Conservation (phyloP, 2,888 invertebrate genomes). For the Chrysolina haemoptera region DNA sequence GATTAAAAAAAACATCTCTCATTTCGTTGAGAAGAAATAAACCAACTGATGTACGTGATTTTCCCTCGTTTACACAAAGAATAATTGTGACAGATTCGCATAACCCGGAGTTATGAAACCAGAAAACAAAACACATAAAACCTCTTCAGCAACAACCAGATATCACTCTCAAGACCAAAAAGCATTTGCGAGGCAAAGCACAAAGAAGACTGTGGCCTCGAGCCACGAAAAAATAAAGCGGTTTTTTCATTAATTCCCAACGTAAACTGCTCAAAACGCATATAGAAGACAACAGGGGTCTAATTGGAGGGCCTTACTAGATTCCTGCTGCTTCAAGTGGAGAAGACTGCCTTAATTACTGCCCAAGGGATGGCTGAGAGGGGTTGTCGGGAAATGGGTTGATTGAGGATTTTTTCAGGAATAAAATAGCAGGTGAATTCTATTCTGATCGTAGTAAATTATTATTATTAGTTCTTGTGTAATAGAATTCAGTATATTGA, state of each 20-base stretch:
- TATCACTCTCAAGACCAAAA: conserved; percentile 25
- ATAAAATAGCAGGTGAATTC: not conserved
- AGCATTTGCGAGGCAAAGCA: conserved; percentile 26
- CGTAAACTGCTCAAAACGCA: conserved; percentile 54
- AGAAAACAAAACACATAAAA: conserved; percentile 27
- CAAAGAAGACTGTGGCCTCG: not conserved
- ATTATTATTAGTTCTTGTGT: no score
- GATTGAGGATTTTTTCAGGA: not conserved
- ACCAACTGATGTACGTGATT: not conserved
- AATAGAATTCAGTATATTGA: no score
- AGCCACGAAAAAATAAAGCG: conserved; percentile 34
- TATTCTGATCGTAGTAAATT: no score
- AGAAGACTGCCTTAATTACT: conserved; percentile 50
- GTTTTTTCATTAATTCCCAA: conserved; percentile 45
- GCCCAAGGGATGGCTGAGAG: conserved; percentile 43
- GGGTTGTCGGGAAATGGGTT: not conserved
- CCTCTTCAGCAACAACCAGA: conserved; percentile 20
- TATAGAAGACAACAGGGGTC: conserved; percentile 55
- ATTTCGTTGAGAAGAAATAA: not conserved
- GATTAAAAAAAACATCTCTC: not conserved
- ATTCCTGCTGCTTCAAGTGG: conserved; percentile 38
- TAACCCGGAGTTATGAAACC: not conserved
- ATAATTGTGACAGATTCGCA: conserved; percentile 14
- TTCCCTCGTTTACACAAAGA: conserved; percentile 9
- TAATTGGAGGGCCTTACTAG: conserved; percentile 49